phyloP scores from a whole-genome alignment of 2,797 vertebrate genomes.

The Pyrrhura leucotis region DNA sequence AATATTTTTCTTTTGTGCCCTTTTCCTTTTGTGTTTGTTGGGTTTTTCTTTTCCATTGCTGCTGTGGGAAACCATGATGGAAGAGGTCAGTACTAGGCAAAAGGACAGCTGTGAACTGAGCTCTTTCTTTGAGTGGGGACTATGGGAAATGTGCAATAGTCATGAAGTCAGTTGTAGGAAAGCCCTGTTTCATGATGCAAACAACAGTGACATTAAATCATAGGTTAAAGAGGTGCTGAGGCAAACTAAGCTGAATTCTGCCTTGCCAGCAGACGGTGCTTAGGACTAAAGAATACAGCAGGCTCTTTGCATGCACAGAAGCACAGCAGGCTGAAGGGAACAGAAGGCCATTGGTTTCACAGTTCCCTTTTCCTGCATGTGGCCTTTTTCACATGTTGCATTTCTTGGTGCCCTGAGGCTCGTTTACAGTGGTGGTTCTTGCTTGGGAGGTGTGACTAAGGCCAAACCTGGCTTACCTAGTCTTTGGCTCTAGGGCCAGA shows the following conservation, averaged over 20 bases:
- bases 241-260: neutral
- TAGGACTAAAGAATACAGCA: neutral
- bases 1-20: neutral
- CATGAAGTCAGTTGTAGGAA: neutral
- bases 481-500: neutral
- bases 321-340: neutral
- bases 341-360: neutral
- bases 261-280: neutral
- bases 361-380: neutral
- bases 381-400: neutral
- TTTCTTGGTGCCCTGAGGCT: neutral
- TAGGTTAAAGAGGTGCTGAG: neutral
- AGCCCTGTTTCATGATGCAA: neutral
- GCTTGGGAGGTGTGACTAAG: neutral
- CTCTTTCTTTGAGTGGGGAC: neutral
- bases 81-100: neutral
- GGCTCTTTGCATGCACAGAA: neutral
- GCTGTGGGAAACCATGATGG: neutral
- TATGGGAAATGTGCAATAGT: constrained; percentile 17
- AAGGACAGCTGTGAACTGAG: neutral
- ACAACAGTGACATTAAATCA: neutral
- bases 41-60: neutral
- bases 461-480: neutral
- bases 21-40: neutral
- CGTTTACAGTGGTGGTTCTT: neutral